Base-by-base conservation (phyloP, 2,888 invertebrate species). In the Zonitis immaculata region DNA sequence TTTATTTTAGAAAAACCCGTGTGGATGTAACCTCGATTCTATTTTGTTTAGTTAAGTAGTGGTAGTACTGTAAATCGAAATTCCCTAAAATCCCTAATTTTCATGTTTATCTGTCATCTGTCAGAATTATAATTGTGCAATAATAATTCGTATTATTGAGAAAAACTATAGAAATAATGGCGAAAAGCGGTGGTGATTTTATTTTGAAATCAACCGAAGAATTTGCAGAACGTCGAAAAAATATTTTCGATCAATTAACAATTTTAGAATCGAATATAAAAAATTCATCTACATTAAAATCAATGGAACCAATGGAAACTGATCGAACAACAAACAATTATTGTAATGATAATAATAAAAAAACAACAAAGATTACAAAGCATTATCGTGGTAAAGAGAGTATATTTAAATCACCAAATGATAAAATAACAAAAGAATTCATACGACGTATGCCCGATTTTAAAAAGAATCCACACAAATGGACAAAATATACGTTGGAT, bases 401-500 rank as follows among this genome's bases (percentile, higher is more conserved):
- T 68, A 88, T 91, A 60, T 91, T 87, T 64, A 91, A 90, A 71
- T 80, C 84, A 54, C 87, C 88, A 1, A 84, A 85, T 65, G 80
- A 84, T 14, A 86, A 86, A 2, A 73, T 84, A 28, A 79, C 80
- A 44, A 66, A 61, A 52, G 64, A 66, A 50, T 70, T 63, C 52
- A 74, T 77, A 1, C 71, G 78, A 7, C 72, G 69, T 45, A 69
- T 75, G 4, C 81, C 81, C 35, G 80, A 79, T 61, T 82, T 83
- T 66, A 80, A 86, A 66, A 82, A 82, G 59, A 86, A 91, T 75
- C 93, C 92, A 11, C 82, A 88, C 56, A 90, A 88, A 69, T 93
- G 90, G 89, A 85, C 82, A 9, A 88, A 85, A 67, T 93, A 94
- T 67, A 84, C 86, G 12, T 73, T 94, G 14, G 85, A 84, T 22